Evolutionary conservation across 1,140 invertebrate genomes (phyloP).

Genomic region (Ptiloglossa arizonensis): DNA sequence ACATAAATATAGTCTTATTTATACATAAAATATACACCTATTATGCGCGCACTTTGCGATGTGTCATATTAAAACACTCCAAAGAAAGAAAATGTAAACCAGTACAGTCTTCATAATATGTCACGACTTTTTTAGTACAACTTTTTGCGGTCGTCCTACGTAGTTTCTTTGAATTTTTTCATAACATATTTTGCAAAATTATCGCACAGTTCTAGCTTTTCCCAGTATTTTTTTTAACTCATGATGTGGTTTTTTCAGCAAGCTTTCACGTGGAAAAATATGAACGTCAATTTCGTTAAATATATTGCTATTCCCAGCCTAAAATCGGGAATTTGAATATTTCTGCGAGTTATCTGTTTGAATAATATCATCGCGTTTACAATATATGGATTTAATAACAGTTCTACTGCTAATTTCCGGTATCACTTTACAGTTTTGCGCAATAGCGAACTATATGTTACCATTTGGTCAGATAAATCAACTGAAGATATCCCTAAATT

Average conservation of each 20-base stretch:
- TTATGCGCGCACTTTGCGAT: constrained; percentile 6
- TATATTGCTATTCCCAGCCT: no score
- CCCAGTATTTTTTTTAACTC: no score
- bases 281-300: no score
- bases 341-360: no score
- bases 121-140: constrained; percentile 26
- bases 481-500: constrained; percentile 67
- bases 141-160: constrained; percentile 20
- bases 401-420: constrained; percentile 72
- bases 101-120: constrained; percentile 21
- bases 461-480: constrained; percentile 76
- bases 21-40: not conserved
- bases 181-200: no score
- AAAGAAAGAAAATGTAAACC: constrained; percentile 12
- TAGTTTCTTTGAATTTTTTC: constrained; percentile 32
- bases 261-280: no score
- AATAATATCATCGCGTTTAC: constrained; percentile 69
- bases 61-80: constrained; percentile 19
- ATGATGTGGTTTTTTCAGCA: no score
- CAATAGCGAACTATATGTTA: constrained; percentile 67
- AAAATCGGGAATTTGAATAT: no score
- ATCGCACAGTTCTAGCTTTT: no score
- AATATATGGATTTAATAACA: constrained; percentile 70
- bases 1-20: no score
- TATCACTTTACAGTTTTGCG: constrained; percentile 75